phyloP scores from a whole-genome alignment of 2,797 vertebrate genomes.

The Enteromius mattozi region DNA sequence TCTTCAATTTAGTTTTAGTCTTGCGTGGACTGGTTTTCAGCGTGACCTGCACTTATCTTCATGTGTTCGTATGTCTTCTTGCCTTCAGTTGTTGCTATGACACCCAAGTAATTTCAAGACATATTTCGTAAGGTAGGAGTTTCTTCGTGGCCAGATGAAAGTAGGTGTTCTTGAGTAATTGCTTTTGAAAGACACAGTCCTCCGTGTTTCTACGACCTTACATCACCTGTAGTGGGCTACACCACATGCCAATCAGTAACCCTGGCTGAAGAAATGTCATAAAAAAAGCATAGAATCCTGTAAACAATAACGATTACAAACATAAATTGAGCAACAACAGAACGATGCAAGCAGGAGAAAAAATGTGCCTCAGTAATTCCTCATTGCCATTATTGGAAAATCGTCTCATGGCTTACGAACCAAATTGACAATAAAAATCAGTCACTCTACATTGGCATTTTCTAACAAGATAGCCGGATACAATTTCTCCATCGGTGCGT shows the following conservation, averaged over 20 bases:
- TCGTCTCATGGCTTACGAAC: background rate
- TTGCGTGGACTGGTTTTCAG: constrained; percentile 8
- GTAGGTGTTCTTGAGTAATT: constrained; percentile 48
- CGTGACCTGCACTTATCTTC: constrained; percentile 39
- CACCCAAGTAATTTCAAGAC: constrained; percentile 35
- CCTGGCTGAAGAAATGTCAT: background rate
- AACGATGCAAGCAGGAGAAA: background rate
- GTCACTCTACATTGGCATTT: constrained; percentile 36
- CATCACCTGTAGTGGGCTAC: constrained; percentile 16
- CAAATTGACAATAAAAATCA: constrained; percentile 39
- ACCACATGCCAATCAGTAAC: constrained; percentile 29
- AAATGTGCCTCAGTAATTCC: constrained; percentile 22
- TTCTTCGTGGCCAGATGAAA: constrained; percentile 42
- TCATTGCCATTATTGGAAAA: constrained; percentile 24
- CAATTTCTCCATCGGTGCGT: constrained; percentile 31
- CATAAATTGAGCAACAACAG: background rate
- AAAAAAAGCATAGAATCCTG: background rate
- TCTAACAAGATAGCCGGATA: constrained; percentile 40
- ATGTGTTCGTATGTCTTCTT: constrained; percentile 33
- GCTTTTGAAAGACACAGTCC: constrained; percentile 45
- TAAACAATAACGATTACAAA: constrained; percentile 5
- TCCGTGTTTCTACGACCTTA: constrained; percentile 56
- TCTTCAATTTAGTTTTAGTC: background rate
- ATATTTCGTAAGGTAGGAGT: constrained; percentile 25
- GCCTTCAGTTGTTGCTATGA: constrained; percentile 44